phyloP scores from a whole-genome alignment of 2,113 vertebrate genomes.

The Cacatua alba region DNA sequence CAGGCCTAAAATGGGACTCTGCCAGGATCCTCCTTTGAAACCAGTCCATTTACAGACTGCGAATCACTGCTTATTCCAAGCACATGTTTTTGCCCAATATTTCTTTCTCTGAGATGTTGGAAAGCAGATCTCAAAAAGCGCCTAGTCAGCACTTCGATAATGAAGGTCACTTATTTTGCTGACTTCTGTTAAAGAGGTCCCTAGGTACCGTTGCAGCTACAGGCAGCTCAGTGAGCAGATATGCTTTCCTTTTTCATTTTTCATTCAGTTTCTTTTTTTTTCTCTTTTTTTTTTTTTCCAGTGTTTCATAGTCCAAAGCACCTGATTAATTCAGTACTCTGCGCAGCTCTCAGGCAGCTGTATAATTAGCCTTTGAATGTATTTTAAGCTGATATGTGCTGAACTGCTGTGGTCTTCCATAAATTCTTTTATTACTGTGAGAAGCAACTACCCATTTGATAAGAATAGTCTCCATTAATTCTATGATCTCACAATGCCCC shows the following conservation, averaged over 20 bases:
- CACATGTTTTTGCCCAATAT: not conserved
- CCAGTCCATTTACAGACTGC: not conserved
- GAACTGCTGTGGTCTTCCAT: not conserved
- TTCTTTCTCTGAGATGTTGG: not conserved
- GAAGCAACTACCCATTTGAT: not conserved
- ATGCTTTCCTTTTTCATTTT: not conserved
- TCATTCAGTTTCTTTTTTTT: not conserved
- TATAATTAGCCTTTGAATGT: not conserved
- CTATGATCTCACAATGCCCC: not conserved
- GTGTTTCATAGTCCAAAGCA: not conserved
- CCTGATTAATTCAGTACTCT: slow-evolving; percentile 17
- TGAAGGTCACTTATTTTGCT: slow-evolving; percentile 47
- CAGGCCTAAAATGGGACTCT: not conserved
- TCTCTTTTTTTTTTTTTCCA: not conserved
- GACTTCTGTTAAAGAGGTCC: slow-evolving; percentile 1
- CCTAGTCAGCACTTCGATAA: slow-evolving; percentile 27
- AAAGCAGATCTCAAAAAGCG: not conserved
- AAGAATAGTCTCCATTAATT: not conserved
- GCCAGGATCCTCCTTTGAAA: not conserved
- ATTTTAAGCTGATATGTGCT: not conserved
- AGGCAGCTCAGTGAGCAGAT: slow-evolving; percentile 4
- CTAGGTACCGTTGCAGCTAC: not conserved
- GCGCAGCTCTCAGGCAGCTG: not conserved
- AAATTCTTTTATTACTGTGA: not conserved
- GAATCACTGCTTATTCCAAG: not conserved